Conservation (phyloP, 2,888 invertebrate genomes). For the Rhabditophanes sp. region DNA sequence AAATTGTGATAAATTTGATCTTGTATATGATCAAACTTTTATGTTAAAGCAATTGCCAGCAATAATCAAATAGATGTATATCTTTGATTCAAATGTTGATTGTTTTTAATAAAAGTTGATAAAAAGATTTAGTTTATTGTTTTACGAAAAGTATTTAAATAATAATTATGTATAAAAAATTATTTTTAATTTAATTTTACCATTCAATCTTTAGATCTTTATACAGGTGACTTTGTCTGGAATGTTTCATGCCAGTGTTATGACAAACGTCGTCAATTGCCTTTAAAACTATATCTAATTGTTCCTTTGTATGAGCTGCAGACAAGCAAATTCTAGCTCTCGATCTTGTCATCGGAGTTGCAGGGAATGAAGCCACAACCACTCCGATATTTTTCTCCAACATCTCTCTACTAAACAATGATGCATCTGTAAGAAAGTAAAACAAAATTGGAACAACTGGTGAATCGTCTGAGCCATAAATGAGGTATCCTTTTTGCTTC, state of each 20-base stretch:
- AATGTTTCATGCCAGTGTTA: conserved; percentile 28
- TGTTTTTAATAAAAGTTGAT: too few species aligned
- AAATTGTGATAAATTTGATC: too few species aligned
- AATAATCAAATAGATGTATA: too few species aligned
- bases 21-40: too few species aligned
- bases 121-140: too few species aligned
- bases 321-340: conserved; percentile 78
- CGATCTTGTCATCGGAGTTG: conserved; percentile 71
- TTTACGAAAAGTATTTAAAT: too few species aligned
- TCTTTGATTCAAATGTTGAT: too few species aligned
- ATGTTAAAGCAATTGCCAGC: too few species aligned
- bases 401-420: conserved; percentile 66
- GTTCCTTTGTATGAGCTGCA: conserved; percentile 78
- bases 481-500: conserved; percentile 73
- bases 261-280: conserved; percentile 27
- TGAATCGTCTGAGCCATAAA: conserved; percentile 78
- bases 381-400: conserved; percentile 62
- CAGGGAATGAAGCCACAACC: conserved; percentile 94
- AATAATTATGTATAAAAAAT: too few species aligned
- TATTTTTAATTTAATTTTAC: too few species aligned
- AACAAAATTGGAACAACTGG: conserved; percentile 90
- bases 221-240: conserved; percentile 28
- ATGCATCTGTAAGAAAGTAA: conserved; percentile 69
- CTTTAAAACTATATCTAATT: conserved; percentile 56
- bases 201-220: conserved; percentile 29